Base-by-base conservation (phyloP, 2,888 invertebrate species). In the Sarcophaga subvicina region DNA sequence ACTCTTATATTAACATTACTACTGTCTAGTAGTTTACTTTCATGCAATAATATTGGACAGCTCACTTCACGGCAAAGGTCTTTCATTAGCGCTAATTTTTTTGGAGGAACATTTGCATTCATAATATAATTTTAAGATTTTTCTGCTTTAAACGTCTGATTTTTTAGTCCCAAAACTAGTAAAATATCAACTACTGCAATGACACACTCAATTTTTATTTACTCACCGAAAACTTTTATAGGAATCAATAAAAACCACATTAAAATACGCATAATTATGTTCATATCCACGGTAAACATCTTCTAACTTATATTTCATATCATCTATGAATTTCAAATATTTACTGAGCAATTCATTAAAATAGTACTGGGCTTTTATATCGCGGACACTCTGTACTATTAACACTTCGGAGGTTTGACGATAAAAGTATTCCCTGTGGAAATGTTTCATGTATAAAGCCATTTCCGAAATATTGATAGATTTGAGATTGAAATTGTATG, bases 191-290 rank as follows among this genome's bases (percentile, higher is more conserved):
- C 37, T 10, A 37, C 37, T 10, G 2, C 8, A 37, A 37, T 37
- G 2, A 37, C 2, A 8, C 8, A 37, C 37, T 37, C 37, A 37
- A 17, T 49, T 17, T 27, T n/a, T 22, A 25, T 3, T 20, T 14
- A 80, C 83, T 85, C 79, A 88, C 88, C 63, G 54, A 37, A 88
- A 83, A 59, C 83, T 83, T 47, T 79, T 76, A 54, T 73, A 86
- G 14, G 88, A 88, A 75, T 88, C 88, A 25, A 86, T 82, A 37
- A 86, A 66, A 10, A 88, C n/a, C 3, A 88, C 25, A 81, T 86
- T 88, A 71, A 66, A 86, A 20, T 85, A 80, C 0, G 49, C 69
- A 83, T 80, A 88, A n/a, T 20, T 25, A 12, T 80, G 66, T 27
- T 54, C 37, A 62, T 83, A 79, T 6, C 8, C 20, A n/a, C 5